Conservation (phyloP, 1,140 invertebrate species). For the Archivesica marissinica region DNA sequence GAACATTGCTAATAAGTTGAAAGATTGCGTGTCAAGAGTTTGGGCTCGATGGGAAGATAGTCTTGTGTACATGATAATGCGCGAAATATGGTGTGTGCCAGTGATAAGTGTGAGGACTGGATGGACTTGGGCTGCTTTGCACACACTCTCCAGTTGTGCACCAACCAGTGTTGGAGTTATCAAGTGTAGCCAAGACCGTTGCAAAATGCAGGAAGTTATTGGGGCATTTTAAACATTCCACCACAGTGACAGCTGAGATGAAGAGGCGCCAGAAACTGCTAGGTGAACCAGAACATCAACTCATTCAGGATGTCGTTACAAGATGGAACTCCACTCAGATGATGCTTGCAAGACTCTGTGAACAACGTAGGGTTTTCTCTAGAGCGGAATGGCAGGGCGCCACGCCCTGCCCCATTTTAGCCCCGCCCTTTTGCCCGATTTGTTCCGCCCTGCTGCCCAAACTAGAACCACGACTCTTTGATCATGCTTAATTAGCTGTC, state of each 20-base stretch:
- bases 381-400: too few species aligned
- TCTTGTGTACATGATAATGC: slow-evolving; percentile 17
- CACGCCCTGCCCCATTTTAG: too few species aligned
- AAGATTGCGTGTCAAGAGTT: too few species aligned
- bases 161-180: slow-evolving; percentile 1
- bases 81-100: background rate
- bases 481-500: too few species aligned
- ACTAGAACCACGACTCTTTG: too few species aligned
- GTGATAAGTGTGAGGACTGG: background rate
- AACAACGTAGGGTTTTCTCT: too few species aligned
- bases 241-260: slow-evolving; percentile 2
- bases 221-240: slow-evolving; percentile 37
- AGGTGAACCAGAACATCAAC: slow-evolving; percentile 56
- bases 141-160: slow-evolving; percentile 29
- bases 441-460: too few species aligned
- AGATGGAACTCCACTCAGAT: slow-evolving; percentile 70
- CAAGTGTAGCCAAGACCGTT: background rate
- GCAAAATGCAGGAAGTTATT: slow-evolving; percentile 12
- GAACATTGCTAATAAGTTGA: too few species aligned
- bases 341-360: slow-evolving; percentile 66
- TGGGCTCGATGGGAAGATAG: background rate
- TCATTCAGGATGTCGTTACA: slow-evolving; percentile 66
- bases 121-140: slow-evolving; percentile 3
- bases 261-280: slow-evolving; percentile 54
- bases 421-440: too few species aligned